A percentile compares a stretch with the other conserved stretches of the same genome.
Evolutionary conservation across 2,113 vertebrate species (phyloP).

Genomic region (Mus musculus): DNA sequence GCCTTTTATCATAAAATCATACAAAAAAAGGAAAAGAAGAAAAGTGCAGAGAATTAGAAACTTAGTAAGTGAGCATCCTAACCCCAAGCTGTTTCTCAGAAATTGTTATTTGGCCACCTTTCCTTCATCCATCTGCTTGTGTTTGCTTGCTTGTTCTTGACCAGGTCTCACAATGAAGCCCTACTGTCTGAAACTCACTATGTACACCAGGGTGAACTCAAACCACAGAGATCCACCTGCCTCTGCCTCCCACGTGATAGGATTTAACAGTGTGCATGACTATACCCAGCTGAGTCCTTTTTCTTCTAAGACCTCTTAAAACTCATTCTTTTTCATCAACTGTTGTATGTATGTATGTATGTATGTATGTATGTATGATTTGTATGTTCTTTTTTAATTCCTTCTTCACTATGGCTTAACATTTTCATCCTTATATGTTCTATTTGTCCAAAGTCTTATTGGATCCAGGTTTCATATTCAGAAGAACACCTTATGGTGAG

Average conservation of each 20-base stretch:
- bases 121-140: background rate
- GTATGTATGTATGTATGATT: background rate
- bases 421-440: background rate
- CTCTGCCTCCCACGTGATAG: background rate
- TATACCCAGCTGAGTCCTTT: background rate
- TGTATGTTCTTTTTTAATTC: background rate
- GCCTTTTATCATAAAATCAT: background rate
- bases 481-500: background rate
- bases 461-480: background rate
- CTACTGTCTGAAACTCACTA: background rate
- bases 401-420: slow-evolving; percentile 36
- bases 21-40: background rate
- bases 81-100: background rate
- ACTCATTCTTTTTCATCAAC: background rate
- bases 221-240: background rate
- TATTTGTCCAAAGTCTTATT: background rate
- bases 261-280: background rate
- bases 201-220: background rate
- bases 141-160: background rate
- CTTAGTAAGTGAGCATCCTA: background rate
- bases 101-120: background rate
- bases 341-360: background rate
- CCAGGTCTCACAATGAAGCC: background rate
- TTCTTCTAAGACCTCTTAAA: background rate
- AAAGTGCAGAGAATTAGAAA: background rate